Percentiles rank a stretch among this genome's conserved stretches.
Evolutionary conservation across 2,113 vertebrate genomes (phyloP).

Genomic region (Carassius carassius): DNA sequence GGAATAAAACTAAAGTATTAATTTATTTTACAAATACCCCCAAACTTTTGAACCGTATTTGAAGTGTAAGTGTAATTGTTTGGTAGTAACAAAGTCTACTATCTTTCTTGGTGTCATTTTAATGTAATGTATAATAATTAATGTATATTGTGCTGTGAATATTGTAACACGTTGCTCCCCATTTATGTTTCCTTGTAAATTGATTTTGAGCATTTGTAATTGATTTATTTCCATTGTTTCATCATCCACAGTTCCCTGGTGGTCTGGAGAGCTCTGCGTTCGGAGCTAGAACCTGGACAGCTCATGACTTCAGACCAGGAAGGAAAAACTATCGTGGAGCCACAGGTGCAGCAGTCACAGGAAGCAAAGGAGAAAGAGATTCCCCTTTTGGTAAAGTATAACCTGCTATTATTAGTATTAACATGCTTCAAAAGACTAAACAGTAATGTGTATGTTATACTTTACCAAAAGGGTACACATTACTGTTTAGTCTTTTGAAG

Average conservation of each 20-base stretch:
- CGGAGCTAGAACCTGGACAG: conserved; percentile 80
- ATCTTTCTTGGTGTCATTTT: not conserved
- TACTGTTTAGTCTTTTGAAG: not conserved
- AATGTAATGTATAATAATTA: no score
- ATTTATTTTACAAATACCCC: no score
- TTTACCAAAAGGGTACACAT: no score
- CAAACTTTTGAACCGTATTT: not conserved
- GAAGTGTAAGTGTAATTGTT: not conserved
- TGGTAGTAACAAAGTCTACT: no score
- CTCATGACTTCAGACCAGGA: conserved; percentile 94
- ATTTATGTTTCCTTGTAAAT: not conserved
- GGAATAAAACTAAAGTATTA: no score
- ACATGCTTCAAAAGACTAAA: no score
- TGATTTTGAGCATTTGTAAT: not conserved
- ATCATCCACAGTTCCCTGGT: conserved; percentile 72
- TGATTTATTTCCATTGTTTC: not conserved
- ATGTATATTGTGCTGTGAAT: not conserved
- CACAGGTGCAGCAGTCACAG: conserved; percentile 85
- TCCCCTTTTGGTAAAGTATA: conserved; percentile 83
- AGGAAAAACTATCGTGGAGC: conserved; percentile 87
- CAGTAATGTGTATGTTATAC: no score
- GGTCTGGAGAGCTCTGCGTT: conserved; percentile 79
- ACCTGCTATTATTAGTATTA: no score
- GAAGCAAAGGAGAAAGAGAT: conserved; percentile 80
- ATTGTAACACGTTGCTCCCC: not conserved